A percentile compares a stretch with the other conserved stretches of the same genome.
These are phyloP conservation scores for Hormaphis cornu DNA, from an alignment of 1,140 invertebrate genomes.

Conservation along the genomic window DNA sequence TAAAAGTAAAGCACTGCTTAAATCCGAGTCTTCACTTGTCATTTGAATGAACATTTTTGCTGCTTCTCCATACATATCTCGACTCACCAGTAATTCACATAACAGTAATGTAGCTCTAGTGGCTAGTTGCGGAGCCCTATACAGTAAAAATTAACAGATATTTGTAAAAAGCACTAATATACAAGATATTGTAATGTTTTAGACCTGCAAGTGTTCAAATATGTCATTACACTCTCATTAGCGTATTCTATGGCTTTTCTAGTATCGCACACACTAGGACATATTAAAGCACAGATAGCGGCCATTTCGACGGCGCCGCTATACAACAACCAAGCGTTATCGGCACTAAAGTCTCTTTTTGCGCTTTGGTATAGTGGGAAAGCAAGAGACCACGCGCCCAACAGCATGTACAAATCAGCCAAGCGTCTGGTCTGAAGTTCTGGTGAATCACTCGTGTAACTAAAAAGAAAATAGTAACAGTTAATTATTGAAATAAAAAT, in stretches of 20 bases:
- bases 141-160: slow-evolving; percentile 37
- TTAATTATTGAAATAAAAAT: neutral
- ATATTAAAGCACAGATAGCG: slow-evolving; percentile 82
- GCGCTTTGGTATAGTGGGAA: slow-evolving; percentile 90
- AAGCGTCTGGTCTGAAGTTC: slow-evolving; percentile 86
- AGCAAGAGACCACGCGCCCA: slow-evolving; percentile 84
- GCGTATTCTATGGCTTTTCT: slow-evolving; percentile 79
- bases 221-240: slow-evolving; percentile 84
- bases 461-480: slow-evolving; percentile 42
- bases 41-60: slow-evolving; percentile 88
- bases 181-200: neutral
- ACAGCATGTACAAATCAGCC: slow-evolving; percentile 92
- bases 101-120: slow-evolving; percentile 80
- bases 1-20: slow-evolving; percentile 78
- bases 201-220: slow-evolving; percentile 77
- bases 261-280: slow-evolving; percentile 51
- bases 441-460: slow-evolving; percentile 77
- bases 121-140: slow-evolving; percentile 76
- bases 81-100: slow-evolving; percentile 71
- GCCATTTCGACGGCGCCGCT: slow-evolving; percentile 95
- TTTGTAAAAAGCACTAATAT: neutral
- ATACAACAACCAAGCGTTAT: slow-evolving; percentile 94
- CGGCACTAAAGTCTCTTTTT: slow-evolving; percentile 90
- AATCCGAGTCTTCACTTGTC: slow-evolving; percentile 88
- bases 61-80: slow-evolving; percentile 71